phyloP scores from a whole-genome alignment of 2,888 invertebrate species.

The Agriopis leucophaearia region DNA sequence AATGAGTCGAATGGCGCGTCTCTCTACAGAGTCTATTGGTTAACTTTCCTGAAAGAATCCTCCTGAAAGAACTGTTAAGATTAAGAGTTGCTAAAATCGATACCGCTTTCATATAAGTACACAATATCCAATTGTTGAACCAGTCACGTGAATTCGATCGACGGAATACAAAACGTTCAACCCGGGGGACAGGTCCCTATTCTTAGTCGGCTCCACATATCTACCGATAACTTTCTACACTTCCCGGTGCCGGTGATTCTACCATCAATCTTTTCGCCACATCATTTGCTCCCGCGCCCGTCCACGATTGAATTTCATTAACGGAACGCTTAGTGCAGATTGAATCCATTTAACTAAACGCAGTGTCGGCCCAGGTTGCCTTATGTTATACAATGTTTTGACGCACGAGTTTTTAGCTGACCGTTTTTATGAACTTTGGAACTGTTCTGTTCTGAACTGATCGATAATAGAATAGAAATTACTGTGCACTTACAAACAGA shows the following conservation, averaged over 20 bases:
- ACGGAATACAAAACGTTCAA: not conserved
- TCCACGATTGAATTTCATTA: slow-evolving; percentile 85
- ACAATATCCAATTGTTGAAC: not conserved
- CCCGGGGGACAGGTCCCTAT: slow-evolving; percentile 6
- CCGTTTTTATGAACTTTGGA: not conserved
- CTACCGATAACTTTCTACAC: slow-evolving; percentile 10
- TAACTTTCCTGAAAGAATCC: no score
- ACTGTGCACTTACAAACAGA: no score
- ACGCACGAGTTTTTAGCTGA: slow-evolving; percentile 1
- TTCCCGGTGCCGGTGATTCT: slow-evolving; percentile 51
- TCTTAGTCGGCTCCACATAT: slow-evolving; percentile 13
- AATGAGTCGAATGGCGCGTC: no score
- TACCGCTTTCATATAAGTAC: not conserved
- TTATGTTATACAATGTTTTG: slow-evolving; percentile 55
- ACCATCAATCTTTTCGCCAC: slow-evolving; percentile 85
- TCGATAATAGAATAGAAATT: no score
- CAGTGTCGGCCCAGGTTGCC: slow-evolving; percentile 66
- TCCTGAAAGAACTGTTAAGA: no score
- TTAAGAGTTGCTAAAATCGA: not conserved
- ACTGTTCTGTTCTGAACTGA: no score
- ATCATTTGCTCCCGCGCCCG: slow-evolving; percentile 82
- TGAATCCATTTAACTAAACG: slow-evolving; percentile 84
- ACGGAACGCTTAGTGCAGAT: slow-evolving; percentile 85
- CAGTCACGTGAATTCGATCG: not conserved
- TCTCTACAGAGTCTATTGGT: no score